These are phyloP conservation scores for Drusus annulatus DNA, from an alignment of 1,140 invertebrate genomes.

Conservation along the genomic window DNA sequence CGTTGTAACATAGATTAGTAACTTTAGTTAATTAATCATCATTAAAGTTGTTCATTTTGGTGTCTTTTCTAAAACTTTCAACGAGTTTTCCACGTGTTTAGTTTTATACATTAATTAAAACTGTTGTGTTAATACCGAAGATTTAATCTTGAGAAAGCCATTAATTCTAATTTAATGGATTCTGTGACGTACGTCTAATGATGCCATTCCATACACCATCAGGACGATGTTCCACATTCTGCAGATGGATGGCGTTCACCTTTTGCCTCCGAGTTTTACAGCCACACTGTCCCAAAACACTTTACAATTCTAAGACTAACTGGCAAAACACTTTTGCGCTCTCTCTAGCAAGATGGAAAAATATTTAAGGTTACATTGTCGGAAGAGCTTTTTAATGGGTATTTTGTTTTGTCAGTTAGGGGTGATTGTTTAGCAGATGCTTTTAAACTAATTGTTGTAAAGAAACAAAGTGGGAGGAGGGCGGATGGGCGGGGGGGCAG, in stretches of 20 bases:
- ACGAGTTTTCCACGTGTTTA: no score
- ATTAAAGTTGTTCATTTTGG: no score
- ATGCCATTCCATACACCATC: conserved; percentile 14
- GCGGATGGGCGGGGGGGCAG: conserved; percentile 9
- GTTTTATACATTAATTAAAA: no score
- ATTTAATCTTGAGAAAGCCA: background rate
- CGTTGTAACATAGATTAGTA: no score
- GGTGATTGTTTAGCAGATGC: conserved; percentile 30
- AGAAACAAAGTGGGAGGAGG: conserved; percentile 9
- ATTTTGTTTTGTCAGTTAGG: background rate
- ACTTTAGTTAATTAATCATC: no score
- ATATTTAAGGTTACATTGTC: no score
- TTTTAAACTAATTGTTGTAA: conserved; percentile 50
- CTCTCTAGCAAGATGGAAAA: no score
- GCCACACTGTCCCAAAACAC: no score
- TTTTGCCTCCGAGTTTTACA: background rate
- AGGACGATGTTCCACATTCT: conserved; percentile 9
- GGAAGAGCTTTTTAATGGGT: background rate
- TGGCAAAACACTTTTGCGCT: no score
- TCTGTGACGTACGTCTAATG: conserved; percentile 6
- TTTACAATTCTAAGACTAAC: no score
- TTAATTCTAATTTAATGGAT: background rate
- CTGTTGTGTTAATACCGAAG: no score
- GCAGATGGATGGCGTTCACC: background rate
- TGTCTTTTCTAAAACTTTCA: no score